These are phyloP conservation scores for Deilephila porcellus DNA, from an alignment of 2,888 invertebrate species.

Conservation along the genomic window DNA sequence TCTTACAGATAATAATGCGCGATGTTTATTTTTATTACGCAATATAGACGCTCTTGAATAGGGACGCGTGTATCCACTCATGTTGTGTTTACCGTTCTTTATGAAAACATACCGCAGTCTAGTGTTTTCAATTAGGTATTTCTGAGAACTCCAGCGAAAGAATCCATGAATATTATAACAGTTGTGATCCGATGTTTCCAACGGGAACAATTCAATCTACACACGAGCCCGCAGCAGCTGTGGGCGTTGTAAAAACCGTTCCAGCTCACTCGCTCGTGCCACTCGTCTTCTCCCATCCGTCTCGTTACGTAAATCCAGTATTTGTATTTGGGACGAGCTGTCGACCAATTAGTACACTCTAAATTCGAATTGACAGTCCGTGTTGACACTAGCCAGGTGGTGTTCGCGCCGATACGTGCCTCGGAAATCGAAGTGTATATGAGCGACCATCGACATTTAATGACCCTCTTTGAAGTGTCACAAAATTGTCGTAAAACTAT, in stretches of 20 bases:
- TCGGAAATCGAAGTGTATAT: constrained; percentile 65
- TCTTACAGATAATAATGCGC: constrained; percentile 15
- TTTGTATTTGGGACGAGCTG: constrained; percentile 71
- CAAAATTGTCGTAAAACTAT: constrained; percentile 75
- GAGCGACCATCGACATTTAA: constrained; percentile 68
- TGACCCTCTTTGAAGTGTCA: constrained; percentile 78
- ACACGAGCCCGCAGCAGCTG: constrained; percentile 24
- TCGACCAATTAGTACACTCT: constrained; percentile 70
- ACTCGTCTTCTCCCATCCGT: constrained; percentile 51
- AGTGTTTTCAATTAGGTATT: constrained; percentile 35
- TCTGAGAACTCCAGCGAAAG: constrained; percentile 31
- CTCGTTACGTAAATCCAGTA: constrained; percentile 48
- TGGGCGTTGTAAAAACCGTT: constrained; percentile 24
- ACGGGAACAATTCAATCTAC: constrained; percentile 33
- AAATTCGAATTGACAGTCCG: constrained; percentile 75
- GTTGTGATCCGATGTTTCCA: constrained; percentile 35
- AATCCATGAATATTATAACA: constrained; percentile 41
- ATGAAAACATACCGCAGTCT: constrained; percentile 6
- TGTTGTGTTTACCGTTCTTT: constrained; percentile 23
- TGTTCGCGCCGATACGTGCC: constrained; percentile 56
- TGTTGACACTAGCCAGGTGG: constrained; percentile 77
- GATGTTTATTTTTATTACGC: constrained; percentile 26
- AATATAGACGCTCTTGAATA: constrained; percentile 20
- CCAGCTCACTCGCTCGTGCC: constrained; percentile 53
- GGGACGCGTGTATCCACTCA: constrained; percentile 17